These are phyloP conservation scores for Catocala fraxini DNA, from an alignment of 2,888 invertebrate species.

Conservation along the genomic window DNA sequence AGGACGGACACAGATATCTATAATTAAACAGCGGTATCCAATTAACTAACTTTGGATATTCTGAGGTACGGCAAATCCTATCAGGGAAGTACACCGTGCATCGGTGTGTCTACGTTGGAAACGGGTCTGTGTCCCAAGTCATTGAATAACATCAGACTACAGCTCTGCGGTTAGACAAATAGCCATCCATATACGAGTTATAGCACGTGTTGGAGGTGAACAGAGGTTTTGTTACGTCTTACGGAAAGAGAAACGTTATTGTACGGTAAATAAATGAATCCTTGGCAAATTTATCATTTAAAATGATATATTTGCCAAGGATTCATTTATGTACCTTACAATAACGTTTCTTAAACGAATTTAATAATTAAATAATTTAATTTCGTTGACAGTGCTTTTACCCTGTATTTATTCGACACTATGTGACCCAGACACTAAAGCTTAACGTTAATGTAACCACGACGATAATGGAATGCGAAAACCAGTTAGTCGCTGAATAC, in stretches of 20 bases:
- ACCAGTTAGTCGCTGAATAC: constrained; percentile 2
- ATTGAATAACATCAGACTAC: constrained; percentile 45
- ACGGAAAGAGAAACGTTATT: too few relatives aligned
- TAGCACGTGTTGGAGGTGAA: constrained; percentile 39
- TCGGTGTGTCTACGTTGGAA: constrained; percentile 41
- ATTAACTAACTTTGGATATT: constrained; percentile 44
- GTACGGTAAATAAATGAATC: too few relatives aligned
- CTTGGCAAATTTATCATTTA: too few relatives aligned
- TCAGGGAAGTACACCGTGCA: constrained; percentile 49
- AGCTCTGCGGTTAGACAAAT: constrained; percentile 49
- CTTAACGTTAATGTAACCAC: constrained; percentile 8
- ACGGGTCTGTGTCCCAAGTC: constrained; percentile 30
- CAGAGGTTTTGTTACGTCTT: constrained; percentile 42
- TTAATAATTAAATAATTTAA: too few relatives aligned
- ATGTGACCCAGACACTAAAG: constrained; percentile 6
- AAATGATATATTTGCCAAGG: too few relatives aligned
- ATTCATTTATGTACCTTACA: too few relatives aligned
- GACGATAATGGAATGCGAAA: constrained; percentile 7
- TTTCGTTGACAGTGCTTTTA: neutral
- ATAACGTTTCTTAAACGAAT: constrained; percentile 18
- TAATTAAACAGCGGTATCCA: constrained; percentile 58
- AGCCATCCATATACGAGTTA: constrained; percentile 33
- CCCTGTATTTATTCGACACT: constrained; percentile 5
- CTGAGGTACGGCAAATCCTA: constrained; percentile 42
- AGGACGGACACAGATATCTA: constrained; percentile 42